Evolutionary conservation across 2,888 invertebrate genomes (phyloP), one percentile per base, ranked within the genome.

Genomic region (Dyspetes luteomarginatus): DNA sequence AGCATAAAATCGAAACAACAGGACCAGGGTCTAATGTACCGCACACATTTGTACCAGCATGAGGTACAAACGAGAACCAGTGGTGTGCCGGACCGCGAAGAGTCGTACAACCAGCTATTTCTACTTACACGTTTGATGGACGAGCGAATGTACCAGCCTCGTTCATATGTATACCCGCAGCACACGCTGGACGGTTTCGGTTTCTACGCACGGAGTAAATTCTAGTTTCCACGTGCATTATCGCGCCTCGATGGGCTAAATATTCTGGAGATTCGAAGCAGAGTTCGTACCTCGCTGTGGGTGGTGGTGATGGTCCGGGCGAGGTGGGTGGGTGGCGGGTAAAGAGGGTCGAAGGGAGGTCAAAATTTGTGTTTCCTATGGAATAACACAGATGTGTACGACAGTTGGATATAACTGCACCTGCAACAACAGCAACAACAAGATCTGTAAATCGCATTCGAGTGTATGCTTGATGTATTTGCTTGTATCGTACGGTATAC

Each of bases 211-310:
- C 68, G 68, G 78, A 84, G 86, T 88, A 85, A 86, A 88, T 87
- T 86, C 79, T 78, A 82, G 87, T 84, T 86, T 81, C 65, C 85
- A 81, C 82, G 78, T 85, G 84, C 84, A 86, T 86, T 88, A 85
- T 86, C 85, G 80, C 79, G 71, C 55, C 62, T 80, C 77, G 74
- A 82, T 75, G 69, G 80, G 81, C 87, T 86, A 88, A 88, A 87
- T 88, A 86, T 86, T 86, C 84, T 85, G 82, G 81, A 69, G 55
- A 12, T 36, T 12, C 7, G 36, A 9, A 12, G 0, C 9, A 36
- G 36, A 36, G 12, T 19, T 7, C 48, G 45, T 58, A 45, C 7
- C 30, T 36, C 50, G 26, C 15, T 41, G 4, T 73, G 15, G 26
- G 52, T 36, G 79, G 65, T 67, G 75, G 43, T 73, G 75, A 78